phyloP scores from a whole-genome alignment of 1,140 invertebrate genomes.

The Ylistrum balloti region DNA sequence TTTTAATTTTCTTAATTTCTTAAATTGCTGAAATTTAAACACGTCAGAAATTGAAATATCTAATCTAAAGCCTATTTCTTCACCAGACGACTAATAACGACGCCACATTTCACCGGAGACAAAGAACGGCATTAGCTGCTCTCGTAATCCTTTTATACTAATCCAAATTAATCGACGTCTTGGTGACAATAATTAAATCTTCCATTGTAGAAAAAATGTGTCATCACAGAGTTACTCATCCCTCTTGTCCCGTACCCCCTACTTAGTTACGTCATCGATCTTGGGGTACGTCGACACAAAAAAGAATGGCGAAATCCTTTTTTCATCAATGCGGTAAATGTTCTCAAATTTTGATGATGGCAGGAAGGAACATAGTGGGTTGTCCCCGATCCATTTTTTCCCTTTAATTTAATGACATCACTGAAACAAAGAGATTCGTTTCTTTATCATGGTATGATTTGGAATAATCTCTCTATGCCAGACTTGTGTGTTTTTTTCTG shows the following conservation, averaged over 20 bases:
- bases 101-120: not conserved
- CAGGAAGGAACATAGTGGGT: too few relatives aligned
- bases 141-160: slow-evolving; percentile 23
- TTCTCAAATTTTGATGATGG: not conserved
- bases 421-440: too few relatives aligned
- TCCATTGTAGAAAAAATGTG: slow-evolving; percentile 39
- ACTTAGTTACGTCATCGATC: slow-evolving; percentile 7
- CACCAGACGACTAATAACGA: not conserved
- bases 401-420: too few relatives aligned
- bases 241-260: slow-evolving; percentile 11
- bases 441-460: too few relatives aligned
- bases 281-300: slow-evolving; percentile 30
- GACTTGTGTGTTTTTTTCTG: too few relatives aligned
- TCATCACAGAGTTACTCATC: slow-evolving; percentile 21
- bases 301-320: not conserved
- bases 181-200: slow-evolving; percentile 17
- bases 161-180: slow-evolving; percentile 34
- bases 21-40: not conserved
- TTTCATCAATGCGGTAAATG: not conserved
- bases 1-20: not conserved
- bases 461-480: too few relatives aligned
- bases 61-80: not conserved
- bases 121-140: not conserved
- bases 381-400: too few relatives aligned
- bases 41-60: not conserved